Percentiles rank a stretch among this genome's conserved stretches.
phyloP scores from a whole-genome alignment of 2,888 invertebrate genomes.

The Mayetiola destructor region DNA sequence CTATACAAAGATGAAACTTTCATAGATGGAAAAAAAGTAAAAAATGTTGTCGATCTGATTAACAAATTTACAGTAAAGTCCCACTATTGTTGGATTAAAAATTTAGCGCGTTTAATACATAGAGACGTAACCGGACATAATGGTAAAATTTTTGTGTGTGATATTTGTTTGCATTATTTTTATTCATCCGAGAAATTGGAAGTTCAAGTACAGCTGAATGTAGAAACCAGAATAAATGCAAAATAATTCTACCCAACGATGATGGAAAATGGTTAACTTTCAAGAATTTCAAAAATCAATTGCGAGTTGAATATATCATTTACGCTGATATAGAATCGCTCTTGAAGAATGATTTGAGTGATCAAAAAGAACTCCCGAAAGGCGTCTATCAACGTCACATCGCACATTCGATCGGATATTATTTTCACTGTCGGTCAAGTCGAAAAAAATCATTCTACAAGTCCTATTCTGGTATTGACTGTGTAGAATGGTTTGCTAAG shows the following conservation, averaged over 20 bases:
- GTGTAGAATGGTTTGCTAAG: background rate
- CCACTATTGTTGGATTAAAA: background rate
- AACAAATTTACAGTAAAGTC: background rate
- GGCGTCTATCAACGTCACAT: background rate
- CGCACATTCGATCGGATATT: background rate
- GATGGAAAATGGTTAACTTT: background rate
- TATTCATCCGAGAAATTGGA: background rate
- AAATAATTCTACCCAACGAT: background rate
- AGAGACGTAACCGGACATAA: background rate
- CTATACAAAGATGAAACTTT: background rate
- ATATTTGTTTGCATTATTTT: background rate
- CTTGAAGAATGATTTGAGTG: background rate
- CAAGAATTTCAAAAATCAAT: background rate
- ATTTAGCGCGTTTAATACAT: background rate
- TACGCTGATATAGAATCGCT: background rate
- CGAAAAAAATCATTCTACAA: background rate
- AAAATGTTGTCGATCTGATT: background rate
- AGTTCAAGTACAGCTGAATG: background rate
- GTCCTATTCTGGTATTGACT: background rate
- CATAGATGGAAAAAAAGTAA: background rate
- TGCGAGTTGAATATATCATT: background rate
- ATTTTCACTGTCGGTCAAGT: background rate
- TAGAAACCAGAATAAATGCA: background rate
- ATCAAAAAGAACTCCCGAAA: background rate
- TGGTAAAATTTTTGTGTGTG: background rate